Base-by-base conservation (phyloP, 2,113 vertebrate genomes). In the Grallaria varia region DNA sequence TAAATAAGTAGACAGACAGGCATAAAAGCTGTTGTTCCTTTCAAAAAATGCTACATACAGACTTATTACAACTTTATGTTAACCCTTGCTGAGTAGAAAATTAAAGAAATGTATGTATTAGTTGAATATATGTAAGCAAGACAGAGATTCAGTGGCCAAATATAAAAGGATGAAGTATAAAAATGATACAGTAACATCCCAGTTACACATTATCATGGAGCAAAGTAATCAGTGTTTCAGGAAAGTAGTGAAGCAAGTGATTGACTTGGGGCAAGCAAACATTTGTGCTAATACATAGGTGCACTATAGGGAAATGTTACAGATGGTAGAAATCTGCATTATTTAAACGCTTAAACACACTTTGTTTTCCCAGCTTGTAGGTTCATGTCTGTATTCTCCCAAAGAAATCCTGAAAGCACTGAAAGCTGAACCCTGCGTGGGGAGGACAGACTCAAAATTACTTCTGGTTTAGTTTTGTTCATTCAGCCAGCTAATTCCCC, bases 371-470 rank as follows among this genome's bases (percentile, higher is more conserved):
- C 20, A 67, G 1, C 6, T 76, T 10, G 6, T 16, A 68, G 6
- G 2, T 50, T 30, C 28, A 64, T 55, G 9, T 55, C 10, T 18
- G 42, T 33, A 56, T 4, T 13, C 7, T 69, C 6, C 9, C 4
- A 12, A 27, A 60, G n/a, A 62, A 67, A 45, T 22, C 66, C 30
- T 53, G 19, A 58, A 45, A 81, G 5, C 16, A 18, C 3, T 40
- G 50, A 89, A 39, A 62, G 22, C 2, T 11, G 14, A 71, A 37
- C 4, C 42, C 14, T 52, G 0, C 0, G 0, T 18, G 7, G 8
- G 28, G 10, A 49, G 19, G 4, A 14, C 4, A 6, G 14, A 55
- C 17, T 49, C 30, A 59, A 33, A 68, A 30, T 62, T 2, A 39
- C 42, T 80, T 74, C 44, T 81, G 5, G 12, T 68, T 76, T 78